These are phyloP conservation scores for Melinaea marsaeus DNA, from an alignment of 2,888 invertebrate species.

Conservation along the genomic window DNA sequence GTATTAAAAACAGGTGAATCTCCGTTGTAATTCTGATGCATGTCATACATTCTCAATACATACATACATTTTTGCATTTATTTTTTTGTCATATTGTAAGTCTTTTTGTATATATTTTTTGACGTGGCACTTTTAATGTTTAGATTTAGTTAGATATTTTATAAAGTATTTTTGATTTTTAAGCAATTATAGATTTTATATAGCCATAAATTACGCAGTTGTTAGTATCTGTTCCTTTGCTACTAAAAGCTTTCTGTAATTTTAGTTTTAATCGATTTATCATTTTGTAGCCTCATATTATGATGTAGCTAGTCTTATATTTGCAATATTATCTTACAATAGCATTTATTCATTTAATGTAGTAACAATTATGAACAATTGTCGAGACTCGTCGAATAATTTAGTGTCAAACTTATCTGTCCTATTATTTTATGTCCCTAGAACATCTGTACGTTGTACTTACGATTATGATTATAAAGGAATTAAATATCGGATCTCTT, in stretches of 20 bases:
- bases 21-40: background rate
- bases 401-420: background rate
- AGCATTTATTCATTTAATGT: slow-evolving; percentile 30
- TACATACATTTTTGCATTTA: slow-evolving; percentile 50
- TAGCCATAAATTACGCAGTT: slow-evolving; percentile 38
- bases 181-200: slow-evolving; percentile 21
- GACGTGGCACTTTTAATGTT: slow-evolving; percentile 49
- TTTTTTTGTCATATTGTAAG: slow-evolving; percentile 37
- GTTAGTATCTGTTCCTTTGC: slow-evolving; percentile 47
- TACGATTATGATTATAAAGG: slow-evolving; percentile 53
- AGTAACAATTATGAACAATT: slow-evolving; percentile 12
- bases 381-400: background rate
- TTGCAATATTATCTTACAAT: slow-evolving; percentile 29
- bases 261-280: slow-evolving; percentile 27
- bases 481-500: slow-evolving; percentile 71
- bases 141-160: slow-evolving; percentile 46
- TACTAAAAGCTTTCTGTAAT: slow-evolving; percentile 31
- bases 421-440: slow-evolving; percentile 8
- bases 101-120: slow-evolving; percentile 51
- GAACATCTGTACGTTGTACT: slow-evolving; percentile 39
- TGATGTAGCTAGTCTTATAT: slow-evolving; percentile 35
- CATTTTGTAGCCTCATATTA: slow-evolving; percentile 27
- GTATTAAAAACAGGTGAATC: background rate
- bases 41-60: slow-evolving; percentile 8
- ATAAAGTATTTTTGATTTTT: slow-evolving; percentile 41